Evolutionary conservation across 2,888 invertebrate species (phyloP).

Genomic region (Teleogryllus oceanicus): DNA sequence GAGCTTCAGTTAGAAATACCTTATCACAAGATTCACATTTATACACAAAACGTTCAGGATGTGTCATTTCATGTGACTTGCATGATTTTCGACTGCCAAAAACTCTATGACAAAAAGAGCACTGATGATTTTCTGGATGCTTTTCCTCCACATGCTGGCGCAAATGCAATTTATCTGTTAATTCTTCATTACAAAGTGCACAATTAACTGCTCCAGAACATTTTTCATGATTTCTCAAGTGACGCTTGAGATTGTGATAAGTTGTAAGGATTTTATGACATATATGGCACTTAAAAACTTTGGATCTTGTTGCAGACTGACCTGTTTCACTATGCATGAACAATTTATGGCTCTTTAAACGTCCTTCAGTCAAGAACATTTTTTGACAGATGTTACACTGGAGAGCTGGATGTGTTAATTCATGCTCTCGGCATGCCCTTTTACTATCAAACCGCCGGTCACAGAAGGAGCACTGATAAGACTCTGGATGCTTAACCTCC

Average conservation of each 20-base stretch:
- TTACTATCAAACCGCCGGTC: constrained; percentile 26
- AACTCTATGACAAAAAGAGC: constrained; percentile 32
- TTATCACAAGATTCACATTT: constrained; percentile 36
- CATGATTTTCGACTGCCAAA: constrained; percentile 30
- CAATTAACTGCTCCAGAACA: constrained; percentile 26
- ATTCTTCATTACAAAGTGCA: constrained; percentile 29
- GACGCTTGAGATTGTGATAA: constrained; percentile 31
- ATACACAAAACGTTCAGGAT: constrained; percentile 31
- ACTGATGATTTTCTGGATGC: constrained; percentile 30
- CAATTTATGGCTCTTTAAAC: constrained; percentile 32
- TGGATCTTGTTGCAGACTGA: neutral
- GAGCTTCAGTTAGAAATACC: constrained; percentile 31
- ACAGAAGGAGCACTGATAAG: constrained; percentile 27
- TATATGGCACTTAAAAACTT: constrained; percentile 33
- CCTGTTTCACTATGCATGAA: constrained; percentile 27
- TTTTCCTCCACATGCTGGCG: constrained; percentile 30
- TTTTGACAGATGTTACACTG: constrained; percentile 31
- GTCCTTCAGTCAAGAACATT: constrained; percentile 31
- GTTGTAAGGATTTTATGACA: constrained; percentile 32
- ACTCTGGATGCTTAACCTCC: constrained; percentile 27
- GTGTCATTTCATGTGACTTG: constrained; percentile 31
- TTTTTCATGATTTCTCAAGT: constrained; percentile 32
- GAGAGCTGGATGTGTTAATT: constrained; percentile 28
- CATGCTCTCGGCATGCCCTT: constrained; percentile 28
- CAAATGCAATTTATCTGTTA: constrained; percentile 30